These are phyloP conservation scores for Drosophila prostipennis DNA, from an alignment of 2,888 invertebrate species.

Conservation along the genomic window DNA sequence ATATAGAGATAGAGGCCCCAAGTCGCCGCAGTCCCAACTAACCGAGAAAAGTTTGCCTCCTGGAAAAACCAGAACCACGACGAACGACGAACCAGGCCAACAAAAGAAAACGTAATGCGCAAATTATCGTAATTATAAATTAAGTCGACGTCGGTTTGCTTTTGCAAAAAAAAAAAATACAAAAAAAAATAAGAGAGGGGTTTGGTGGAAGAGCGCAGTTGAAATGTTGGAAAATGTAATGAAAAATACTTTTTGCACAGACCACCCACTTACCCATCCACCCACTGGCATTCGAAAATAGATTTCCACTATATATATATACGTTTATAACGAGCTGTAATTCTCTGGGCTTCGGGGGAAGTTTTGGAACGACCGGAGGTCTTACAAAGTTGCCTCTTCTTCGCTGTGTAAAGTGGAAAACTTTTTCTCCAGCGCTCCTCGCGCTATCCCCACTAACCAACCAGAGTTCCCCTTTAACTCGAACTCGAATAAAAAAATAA, in stretches of 20 bases:
- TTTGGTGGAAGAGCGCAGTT: constrained; percentile 27
- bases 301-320: constrained; percentile 68
- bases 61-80: constrained; percentile 6
- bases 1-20: constrained; percentile 10
- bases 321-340: constrained; percentile 32
- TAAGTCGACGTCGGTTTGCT: constrained; percentile 75
- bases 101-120: constrained; percentile 79
- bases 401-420: constrained; percentile 71
- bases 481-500: not conserved
- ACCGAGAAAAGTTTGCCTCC: constrained; percentile 63
- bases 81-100: constrained; percentile 48
- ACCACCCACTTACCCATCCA: too few relatives aligned
- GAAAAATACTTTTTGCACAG: constrained; percentile 69
- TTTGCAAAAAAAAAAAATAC: not conserved
- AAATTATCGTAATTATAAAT: constrained; percentile 79
- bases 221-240: constrained; percentile 75
- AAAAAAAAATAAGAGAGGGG: not conserved
- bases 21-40: constrained; percentile 55
- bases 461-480: constrained; percentile 9
- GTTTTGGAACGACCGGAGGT: constrained; percentile 16
- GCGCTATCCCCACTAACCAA: constrained; percentile 29
- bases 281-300: constrained; percentile 72
- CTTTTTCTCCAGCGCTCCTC: constrained; percentile 42
- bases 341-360: constrained; percentile 31
- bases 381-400: constrained; percentile 48